phyloP scores from a whole-genome alignment of 2,888 invertebrate species.

The Dromius quadrimaculatus region DNA sequence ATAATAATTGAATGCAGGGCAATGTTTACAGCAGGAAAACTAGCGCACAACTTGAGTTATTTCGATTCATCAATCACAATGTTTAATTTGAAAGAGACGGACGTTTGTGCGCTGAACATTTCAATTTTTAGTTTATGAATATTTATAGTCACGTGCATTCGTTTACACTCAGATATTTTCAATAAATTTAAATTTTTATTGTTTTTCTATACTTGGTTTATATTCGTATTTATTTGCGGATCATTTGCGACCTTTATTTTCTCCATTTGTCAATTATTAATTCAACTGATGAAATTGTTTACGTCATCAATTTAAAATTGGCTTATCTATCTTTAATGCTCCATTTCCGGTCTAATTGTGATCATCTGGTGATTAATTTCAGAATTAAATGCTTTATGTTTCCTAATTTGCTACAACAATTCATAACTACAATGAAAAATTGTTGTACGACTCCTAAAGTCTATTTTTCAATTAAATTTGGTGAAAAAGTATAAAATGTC shows the following conservation, averaged over 20 bases:
- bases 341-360: too few species aligned
- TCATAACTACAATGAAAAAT: too few species aligned
- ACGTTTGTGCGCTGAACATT: slow-evolving; percentile 35
- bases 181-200: slow-evolving; percentile 34
- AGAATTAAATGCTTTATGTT: too few species aligned
- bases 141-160: slow-evolving; percentile 34
- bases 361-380: too few species aligned
- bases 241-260: slow-evolving; percentile 20
- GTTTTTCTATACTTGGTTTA: slow-evolving; percentile 18
- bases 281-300: slow-evolving; percentile 2
- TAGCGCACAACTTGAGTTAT: slow-evolving; percentile 39
- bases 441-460: too few species aligned
- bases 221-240: slow-evolving; percentile 15
- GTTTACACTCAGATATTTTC: slow-evolving; percentile 26
- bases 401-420: too few species aligned
- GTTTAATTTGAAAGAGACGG: slow-evolving; percentile 42
- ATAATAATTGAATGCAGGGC: slow-evolving; percentile 28
- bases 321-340: too few species aligned
- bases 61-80: slow-evolving; percentile 44
- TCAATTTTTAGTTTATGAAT: slow-evolving; percentile 41
- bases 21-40: slow-evolving; percentile 36
- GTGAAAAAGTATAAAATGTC: slow-evolving; percentile 17
- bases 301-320: slow-evolving; percentile 11
- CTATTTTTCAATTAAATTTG: too few species aligned
- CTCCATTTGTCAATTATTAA: slow-evolving; percentile 22